phyloP scores from a whole-genome alignment of 2,888 invertebrate genomes.

The Chouioia cunea region DNA sequence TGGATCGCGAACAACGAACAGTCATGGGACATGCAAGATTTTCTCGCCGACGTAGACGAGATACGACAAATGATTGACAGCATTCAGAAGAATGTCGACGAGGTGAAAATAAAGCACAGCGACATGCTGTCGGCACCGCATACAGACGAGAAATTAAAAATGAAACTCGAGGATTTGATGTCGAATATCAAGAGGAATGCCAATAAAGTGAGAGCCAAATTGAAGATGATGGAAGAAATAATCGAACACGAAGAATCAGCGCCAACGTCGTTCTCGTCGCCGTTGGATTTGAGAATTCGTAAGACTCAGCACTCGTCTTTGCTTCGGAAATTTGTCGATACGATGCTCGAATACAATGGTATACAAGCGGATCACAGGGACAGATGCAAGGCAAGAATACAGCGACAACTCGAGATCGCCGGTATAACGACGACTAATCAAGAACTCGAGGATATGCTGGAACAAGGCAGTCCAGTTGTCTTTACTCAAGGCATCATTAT shows the following conservation, averaged over 20 bases:
- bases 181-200: conserved; percentile 99
- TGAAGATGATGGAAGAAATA: conserved; percentile 99
- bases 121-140: no score
- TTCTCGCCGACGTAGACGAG: no score
- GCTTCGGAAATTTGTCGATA: conserved; percentile 99
- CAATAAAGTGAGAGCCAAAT: conserved; percentile 99
- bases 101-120: no score
- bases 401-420: conserved; percentile 98
- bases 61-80: no score
- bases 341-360: conserved; percentile 99
- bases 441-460: conserved; percentile 98
- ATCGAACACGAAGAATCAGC: conserved; percentile 97
- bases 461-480: conserved; percentile 97
- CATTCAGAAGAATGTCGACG: no score
- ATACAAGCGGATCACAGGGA: conserved; percentile 99
- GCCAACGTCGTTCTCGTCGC: conserved; percentile 71
- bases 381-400: conserved; percentile 99
- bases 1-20: no score
- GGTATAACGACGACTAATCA: conserved; percentile 98
- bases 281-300: conserved; percentile 98
- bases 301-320: conserved; percentile 99
- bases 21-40: no score
- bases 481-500: conserved; percentile 99
- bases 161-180: conserved; percentile 99
- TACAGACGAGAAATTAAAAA: conserved; percentile 83